These are phyloP conservation scores for Notarius quadriscutis DNA, from an alignment of 2,113 vertebrate species.

Conservation along the genomic window DNA sequence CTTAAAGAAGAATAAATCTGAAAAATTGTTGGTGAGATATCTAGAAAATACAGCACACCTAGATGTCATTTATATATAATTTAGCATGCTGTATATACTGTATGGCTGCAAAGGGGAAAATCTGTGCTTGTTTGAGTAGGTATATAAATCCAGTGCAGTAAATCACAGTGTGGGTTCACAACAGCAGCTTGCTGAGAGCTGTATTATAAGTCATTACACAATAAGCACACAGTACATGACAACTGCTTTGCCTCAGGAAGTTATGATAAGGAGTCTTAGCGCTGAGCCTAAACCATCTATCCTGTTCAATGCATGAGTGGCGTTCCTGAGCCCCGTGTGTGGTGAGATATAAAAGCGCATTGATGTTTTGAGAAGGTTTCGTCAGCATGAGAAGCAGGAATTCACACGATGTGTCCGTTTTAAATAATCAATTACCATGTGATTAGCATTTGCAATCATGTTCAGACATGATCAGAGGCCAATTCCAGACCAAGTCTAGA, in stretches of 20 bases:
- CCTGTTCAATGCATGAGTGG: not conserved
- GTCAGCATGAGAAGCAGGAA: not conserved
- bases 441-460: conserved; percentile 1
- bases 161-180: conserved; percentile 35
- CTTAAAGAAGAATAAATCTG: not conserved
- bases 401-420: not conserved
- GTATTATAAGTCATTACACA: conserved; percentile 49
- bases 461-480: not conserved
- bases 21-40: conserved; percentile 20
- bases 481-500: not conserved
- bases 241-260: conserved; percentile 30
- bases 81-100: conserved; percentile 5
- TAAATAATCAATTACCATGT: not conserved
- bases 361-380: not conserved
- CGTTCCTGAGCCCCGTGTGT: not conserved
- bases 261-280: conserved; percentile 30
- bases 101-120: conserved; percentile 10
- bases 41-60: conserved; percentile 15
- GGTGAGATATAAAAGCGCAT: not conserved
- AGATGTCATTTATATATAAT: conserved; percentile 10
- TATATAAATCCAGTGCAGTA: conserved; percentile 48
- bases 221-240: conserved; percentile 42
- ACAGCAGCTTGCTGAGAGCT: conserved; percentile 46
- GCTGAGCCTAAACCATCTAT: conserved; percentile 1
- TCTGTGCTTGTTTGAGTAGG: conserved; percentile 31